A percentile compares a stretch with the other conserved stretches of the same genome.
Evolutionary conservation across 2,797 vertebrate species (phyloP).

Genomic region (Clarias pachynema): DNA sequence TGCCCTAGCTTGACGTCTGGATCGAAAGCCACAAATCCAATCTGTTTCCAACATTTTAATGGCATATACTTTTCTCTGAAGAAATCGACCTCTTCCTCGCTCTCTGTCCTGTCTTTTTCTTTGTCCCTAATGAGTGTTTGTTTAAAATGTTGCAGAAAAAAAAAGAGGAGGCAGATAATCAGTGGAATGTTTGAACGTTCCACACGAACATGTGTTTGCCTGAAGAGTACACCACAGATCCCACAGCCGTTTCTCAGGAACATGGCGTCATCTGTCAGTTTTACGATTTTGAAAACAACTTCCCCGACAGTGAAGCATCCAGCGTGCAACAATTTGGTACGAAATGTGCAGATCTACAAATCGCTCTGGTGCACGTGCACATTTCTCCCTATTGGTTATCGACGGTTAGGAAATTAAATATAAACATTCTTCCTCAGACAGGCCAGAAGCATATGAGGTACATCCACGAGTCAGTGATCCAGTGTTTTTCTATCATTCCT

Average conservation of each 20-base stretch:
- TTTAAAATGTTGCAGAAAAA: conserved; percentile 19
- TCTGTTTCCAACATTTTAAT: conserved; percentile 60
- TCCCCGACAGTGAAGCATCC: neutral
- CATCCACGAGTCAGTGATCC: conserved; percentile 8
- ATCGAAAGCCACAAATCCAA: conserved; percentile 61
- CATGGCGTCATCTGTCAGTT: neutral
- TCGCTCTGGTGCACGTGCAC: neutral
- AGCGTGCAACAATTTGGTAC: neutral
- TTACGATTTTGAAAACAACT: conserved; percentile 6
- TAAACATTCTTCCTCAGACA: neutral
- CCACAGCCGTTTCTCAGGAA: neutral
- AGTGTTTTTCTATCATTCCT: conserved; percentile 14
- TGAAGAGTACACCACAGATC: conserved; percentile 8
- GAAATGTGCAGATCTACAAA: neutral
- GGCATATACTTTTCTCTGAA: conserved; percentile 54
- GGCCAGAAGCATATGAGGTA: neutral
- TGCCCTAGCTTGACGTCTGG: conserved; percentile 53
- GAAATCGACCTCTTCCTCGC: conserved; percentile 21
- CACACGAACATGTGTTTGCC: neutral
- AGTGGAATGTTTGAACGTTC: neutral
- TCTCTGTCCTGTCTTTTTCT: neutral
- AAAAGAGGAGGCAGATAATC: neutral
- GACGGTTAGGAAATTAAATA: neutral
- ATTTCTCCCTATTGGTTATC: neutral
- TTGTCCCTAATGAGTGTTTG: neutral